Evolutionary conservation across 2,797 vertebrate genomes (phyloP), one percentile per base, ranked within the genome.

Genomic region (Todus mexicanus): DNA sequence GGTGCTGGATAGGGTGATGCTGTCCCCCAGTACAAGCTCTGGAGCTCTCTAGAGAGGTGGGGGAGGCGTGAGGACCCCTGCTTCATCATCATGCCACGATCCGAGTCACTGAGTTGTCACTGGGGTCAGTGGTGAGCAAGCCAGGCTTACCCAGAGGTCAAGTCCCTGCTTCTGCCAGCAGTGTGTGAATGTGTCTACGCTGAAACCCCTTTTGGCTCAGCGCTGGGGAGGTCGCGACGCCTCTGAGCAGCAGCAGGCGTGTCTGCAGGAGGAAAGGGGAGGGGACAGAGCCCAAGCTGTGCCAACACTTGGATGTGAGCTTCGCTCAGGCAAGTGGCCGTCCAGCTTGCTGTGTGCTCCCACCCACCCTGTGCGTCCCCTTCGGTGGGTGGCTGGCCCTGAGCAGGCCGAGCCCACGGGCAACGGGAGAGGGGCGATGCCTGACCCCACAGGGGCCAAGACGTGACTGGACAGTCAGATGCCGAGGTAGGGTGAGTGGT

Each of bases 401-500:
- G 83, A 88, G 74, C 74, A 70, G 48, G 31, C 74, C 0, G 0
- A 85, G 83, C 84, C 75, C 77, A 60, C 0, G 2, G 47, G 91
- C 7, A 4, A 65, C 80, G 64, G 83, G 77, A 91, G 74, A 54
- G 12, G 29, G 54, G 33, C 47, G 12, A 43, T 2, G 11, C 35
- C 38, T 54, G 54, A 94, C 33, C 56, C 72, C 40, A 3, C 54
- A 14, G 40, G 78, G 89, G 54, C 81, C 6, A 5, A 80, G 72
- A 78, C 0, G 2, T 1, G 9, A 86, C 57, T 43, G 59, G 82
- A 83, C 86, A 45, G 37, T 74, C 48, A 81, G 68, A 43, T 92
- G 69, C 81, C 75, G 89, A 90, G 88, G 93, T 64, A 94, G 95
- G 86, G 60, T 5, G 45, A 95, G 81, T 83, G 89, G 75, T 93